These are phyloP conservation scores for Stenichneumon culpator DNA, from an alignment of 2,888 invertebrate species.

Conservation along the genomic window DNA sequence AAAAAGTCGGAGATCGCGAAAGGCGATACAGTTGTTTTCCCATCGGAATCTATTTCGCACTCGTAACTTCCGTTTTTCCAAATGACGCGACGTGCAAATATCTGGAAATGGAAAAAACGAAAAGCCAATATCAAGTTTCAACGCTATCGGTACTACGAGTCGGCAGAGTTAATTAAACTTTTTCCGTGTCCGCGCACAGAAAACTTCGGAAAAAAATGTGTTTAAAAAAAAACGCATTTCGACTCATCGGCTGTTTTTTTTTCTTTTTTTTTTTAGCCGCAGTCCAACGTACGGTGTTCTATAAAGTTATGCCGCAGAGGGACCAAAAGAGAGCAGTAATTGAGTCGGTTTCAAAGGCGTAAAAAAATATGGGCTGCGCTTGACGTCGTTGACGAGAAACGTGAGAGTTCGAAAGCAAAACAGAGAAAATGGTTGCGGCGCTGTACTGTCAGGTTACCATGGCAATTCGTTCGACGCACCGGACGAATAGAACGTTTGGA, in stretches of 20 bases:
- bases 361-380: constrained; percentile 37
- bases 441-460: constrained; percentile 36
- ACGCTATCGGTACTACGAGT: constrained; percentile 26
- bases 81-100: background rate
- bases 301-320: constrained; percentile 5
- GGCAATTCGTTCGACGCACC: constrained; percentile 21
- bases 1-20: background rate
- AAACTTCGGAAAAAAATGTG: background rate
- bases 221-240: constrained; percentile 28
- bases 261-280: background rate
- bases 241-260: constrained; percentile 33
- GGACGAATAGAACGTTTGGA: constrained; percentile 43
- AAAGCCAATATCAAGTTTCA: constrained; percentile 21
- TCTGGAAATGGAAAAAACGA: background rate
- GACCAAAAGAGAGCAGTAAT: constrained; percentile 19
- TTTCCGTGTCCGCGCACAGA: background rate
- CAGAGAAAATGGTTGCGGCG: constrained; percentile 28
- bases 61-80: background rate
- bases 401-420: constrained; percentile 44
- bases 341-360: constrained; percentile 47
- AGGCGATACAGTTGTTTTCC: background rate
- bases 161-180: constrained; percentile 9
- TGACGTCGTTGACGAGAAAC: constrained; percentile 29
- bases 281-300: background rate
- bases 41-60: background rate